These are phyloP conservation scores for Trachemys scripta DNA, from an alignment of 2,113 vertebrate species.

Conservation along the genomic window DNA sequence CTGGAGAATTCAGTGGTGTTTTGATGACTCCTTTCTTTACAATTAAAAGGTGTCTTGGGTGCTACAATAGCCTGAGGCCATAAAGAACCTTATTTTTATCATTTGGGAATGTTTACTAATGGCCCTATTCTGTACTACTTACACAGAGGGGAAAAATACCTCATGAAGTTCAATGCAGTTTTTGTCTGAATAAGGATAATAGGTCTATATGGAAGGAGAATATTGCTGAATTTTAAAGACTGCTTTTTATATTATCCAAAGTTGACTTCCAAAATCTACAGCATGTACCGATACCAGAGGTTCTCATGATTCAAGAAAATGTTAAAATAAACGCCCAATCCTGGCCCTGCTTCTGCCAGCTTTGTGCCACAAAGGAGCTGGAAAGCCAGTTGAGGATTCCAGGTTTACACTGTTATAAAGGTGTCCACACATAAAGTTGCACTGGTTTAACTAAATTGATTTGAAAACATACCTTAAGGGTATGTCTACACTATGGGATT, in stretches of 20 bases:
- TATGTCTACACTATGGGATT: too few relatives aligned
- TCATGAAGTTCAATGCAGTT: background rate
- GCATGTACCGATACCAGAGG: background rate
- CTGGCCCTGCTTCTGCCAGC: background rate
- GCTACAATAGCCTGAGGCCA: background rate
- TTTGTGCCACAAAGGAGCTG: background rate
- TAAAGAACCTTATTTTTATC: background rate
- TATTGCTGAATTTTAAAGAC: background rate
- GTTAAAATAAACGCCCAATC: background rate
- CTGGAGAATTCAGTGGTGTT: background rate
- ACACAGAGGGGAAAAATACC: background rate
- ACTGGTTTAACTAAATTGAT: background rate
- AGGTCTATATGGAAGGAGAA: background rate
- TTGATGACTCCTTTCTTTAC: background rate
- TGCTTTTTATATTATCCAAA: slow-evolving; percentile 26
- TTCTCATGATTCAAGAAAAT: background rate
- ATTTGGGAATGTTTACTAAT: background rate
- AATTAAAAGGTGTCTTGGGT: background rate
- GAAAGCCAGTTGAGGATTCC: background rate
- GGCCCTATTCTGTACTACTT: background rate
- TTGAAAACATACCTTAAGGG: background rate
- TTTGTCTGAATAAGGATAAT: background rate
- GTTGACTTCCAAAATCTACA: background rate
- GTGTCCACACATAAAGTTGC: background rate
- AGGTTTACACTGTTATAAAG: background rate